A percentile compares a stretch with the other conserved stretches of the same genome.
These are phyloP conservation scores for Oceanodroma leucorhoa DNA, from an alignment of 2,797 vertebrate genomes.

Conservation along the genomic window DNA sequence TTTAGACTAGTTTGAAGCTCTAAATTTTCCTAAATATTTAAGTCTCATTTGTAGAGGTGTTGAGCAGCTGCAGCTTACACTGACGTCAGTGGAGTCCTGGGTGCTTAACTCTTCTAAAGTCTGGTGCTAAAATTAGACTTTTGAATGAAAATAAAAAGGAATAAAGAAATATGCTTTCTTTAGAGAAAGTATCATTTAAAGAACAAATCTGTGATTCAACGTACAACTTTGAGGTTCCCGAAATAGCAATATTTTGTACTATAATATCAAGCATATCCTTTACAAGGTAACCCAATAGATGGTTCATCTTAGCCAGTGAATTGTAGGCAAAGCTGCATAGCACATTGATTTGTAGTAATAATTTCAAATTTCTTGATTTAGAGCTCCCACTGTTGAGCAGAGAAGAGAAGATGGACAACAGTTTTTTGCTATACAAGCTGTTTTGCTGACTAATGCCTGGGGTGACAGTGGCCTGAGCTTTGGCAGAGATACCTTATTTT, in stretches of 20 bases:
- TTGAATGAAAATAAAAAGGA: neutral
- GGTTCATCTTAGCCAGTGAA: neutral
- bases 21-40: neutral
- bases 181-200: neutral
- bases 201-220: neutral
- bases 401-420: neutral
- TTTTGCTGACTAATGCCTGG: neutral
- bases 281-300: neutral
- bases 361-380: conserved; percentile 2
- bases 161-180: neutral
- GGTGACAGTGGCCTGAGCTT: neutral
- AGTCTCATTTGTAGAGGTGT: neutral
- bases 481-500: neutral
- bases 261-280: neutral
- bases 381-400: neutral
- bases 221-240: neutral
- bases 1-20: neutral
- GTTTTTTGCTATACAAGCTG: neutral
- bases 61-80: neutral
- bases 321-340: neutral
- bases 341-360: neutral
- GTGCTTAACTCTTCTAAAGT: neutral
- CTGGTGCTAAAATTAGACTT: neutral
- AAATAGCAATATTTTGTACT: neutral
- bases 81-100: neutral